Percentiles rank a stretch among this genome's conserved stretches.
phyloP scores from a whole-genome alignment of 2,888 invertebrate species.

The Phanerotoma sp. region DNA sequence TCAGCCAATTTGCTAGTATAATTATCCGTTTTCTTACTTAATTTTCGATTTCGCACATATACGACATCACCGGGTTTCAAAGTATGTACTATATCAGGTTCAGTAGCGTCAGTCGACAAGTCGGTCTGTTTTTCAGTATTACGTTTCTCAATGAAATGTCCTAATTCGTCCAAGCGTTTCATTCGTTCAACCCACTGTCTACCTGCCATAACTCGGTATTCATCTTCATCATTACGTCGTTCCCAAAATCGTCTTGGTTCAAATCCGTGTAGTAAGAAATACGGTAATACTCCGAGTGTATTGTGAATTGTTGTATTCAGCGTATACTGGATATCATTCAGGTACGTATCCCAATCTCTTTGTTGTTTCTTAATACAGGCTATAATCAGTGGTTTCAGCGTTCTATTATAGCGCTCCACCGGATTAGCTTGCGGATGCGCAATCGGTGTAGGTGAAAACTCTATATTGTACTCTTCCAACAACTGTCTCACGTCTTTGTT shows the following conservation, averaged over 20 bases:
- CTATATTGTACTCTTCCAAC: not conserved
- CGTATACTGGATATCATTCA: not conserved
- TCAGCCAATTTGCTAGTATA: too few relatives aligned
- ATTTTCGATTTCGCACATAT: not conserved
- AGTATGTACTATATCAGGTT: not conserved
- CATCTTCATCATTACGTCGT: not conserved
- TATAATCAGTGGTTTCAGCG: slow-evolving; percentile 21
- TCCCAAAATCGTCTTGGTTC: not conserved
- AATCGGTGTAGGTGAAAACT: slow-evolving; percentile 3
- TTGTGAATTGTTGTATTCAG: not conserved
- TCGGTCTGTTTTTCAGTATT: not conserved
- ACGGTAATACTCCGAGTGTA: not conserved
- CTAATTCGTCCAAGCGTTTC: not conserved
- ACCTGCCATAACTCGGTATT: not conserved
- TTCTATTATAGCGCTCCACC: slow-evolving; percentile 20
- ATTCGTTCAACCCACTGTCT: not conserved
- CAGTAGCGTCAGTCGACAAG: not conserved
- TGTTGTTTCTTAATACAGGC: slow-evolving; percentile 19
- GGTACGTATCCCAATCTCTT: slow-evolving; percentile 6
- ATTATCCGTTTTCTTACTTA: not conserved
- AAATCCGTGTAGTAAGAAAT: not conserved
- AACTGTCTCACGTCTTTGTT: not conserved
- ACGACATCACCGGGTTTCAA: not conserved
- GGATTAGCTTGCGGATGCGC: too few relatives aligned
- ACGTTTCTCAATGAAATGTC: not conserved